These are phyloP conservation scores for Sebastes fasciatus DNA, from an alignment of 2,113 vertebrate species.

Conservation along the genomic window DNA sequence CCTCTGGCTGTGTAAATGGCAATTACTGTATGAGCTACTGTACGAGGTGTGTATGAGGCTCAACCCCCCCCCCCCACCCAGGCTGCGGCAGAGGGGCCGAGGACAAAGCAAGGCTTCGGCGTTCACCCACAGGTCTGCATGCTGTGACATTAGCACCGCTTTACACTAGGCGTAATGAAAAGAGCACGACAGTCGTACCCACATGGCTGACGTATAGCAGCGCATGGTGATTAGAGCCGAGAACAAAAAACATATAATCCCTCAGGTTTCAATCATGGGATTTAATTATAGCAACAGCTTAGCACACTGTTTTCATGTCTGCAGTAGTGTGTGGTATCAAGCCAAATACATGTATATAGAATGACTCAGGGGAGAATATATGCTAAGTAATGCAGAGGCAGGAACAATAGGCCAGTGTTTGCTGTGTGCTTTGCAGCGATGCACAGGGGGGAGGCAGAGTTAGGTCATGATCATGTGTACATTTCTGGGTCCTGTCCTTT, in stretches of 20 bases:
- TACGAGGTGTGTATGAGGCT: neutral
- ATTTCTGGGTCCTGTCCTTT: neutral
- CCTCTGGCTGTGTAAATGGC: conserved; percentile 43
- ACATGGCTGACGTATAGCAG: conserved; percentile 8
- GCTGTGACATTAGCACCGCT: conserved; percentile 20
- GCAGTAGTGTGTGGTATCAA: conserved; percentile 19
- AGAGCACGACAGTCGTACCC: conserved; percentile 4
- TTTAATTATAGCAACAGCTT: conserved; percentile 61
- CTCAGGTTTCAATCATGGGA: conserved; percentile 63
- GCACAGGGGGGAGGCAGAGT: neutral
- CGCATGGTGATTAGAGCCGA: conserved; percentile 35
- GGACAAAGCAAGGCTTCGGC: conserved; percentile 9
- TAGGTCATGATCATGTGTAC: neutral
- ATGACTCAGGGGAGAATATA: conserved; percentile 61
- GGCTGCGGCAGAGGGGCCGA: conserved; percentile 9
- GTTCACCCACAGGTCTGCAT: conserved; percentile 23
- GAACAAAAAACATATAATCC: conserved; percentile 58
- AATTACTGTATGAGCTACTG: conserved; percentile 55
- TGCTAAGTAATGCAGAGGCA: conserved; percentile 58
- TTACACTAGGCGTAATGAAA: conserved; percentile 23
- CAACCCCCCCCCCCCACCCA: neutral
- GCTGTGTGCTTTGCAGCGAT: conserved; percentile 14
- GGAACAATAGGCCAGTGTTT: conserved; percentile 32
- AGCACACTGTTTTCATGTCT: conserved; percentile 35
- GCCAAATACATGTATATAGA: conserved; percentile 42